Evolutionary conservation across 2,797 vertebrate genomes (phyloP), one percentile per base, ranked within the genome.

Genomic region (Pangasius krempfi): DNA sequence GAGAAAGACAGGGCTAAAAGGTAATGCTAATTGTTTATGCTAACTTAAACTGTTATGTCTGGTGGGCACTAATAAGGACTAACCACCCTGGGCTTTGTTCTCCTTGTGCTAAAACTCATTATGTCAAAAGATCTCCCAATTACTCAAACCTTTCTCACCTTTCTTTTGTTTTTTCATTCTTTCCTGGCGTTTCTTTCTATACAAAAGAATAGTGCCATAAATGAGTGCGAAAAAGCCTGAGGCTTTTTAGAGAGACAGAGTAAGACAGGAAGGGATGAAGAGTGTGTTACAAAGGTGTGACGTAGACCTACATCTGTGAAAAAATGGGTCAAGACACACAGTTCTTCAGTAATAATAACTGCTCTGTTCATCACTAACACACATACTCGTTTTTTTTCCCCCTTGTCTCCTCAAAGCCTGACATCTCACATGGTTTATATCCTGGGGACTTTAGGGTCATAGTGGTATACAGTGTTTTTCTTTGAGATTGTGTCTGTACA

Each of bases 1-100:
- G 95, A 97, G 87, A 97, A 96, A 92, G 96, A 97, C 94, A 96
- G 95, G 91, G 95, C 95, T 92, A 98, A 97, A 96, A 98, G 97
- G 98, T 99, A 94, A 76, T 6, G 2, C 47, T 20, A 30, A 54
- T 9, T 3, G 56, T 40, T 80, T 80, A 37, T 60, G 56, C 56
- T 7, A 82, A 64, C 18, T 22, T 56, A 33, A 54, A 10, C 18
- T 7, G 13, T 79, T 16, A 27, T 7, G 22, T 62, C 33, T 7
- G 52, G 13, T 62, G 37, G 12, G 12, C 25, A 44, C 37, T 18
- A 16, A 64, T 16, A 62, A 47, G 37, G 37, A 5, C 25, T 27
- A 50, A n/a, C 47, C 75, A 18, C 50, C 50, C 27, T 18, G 47
- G 27, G 27, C 44, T 76, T 50, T 47, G 25, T 76, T 33, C 25